Percentiles rank a stretch among this genome's conserved stretches.
Conservation (phyloP, 2,888 invertebrate species). For the Catocala fraxini region DNA sequence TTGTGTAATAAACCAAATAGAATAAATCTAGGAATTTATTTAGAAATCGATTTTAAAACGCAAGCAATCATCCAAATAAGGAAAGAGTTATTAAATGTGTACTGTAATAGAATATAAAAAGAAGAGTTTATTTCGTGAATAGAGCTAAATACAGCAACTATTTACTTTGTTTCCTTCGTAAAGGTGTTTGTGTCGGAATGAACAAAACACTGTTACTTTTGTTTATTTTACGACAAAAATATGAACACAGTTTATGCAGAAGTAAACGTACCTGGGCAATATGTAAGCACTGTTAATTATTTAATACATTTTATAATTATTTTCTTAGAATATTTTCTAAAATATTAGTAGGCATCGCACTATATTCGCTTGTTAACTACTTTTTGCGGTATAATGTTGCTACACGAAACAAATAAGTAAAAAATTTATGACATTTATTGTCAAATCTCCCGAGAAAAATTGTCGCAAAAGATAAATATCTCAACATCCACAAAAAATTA, state of each 20-base stretch:
- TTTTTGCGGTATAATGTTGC: conserved; percentile 1
- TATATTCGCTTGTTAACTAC: conserved; percentile 12
- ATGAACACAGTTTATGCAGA: background rate
- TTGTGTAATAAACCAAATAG: too few species aligned
- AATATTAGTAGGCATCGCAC: conserved; percentile 9
- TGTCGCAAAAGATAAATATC: too few species aligned
- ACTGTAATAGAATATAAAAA: too few species aligned
- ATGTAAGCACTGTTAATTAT: conserved; percentile 11
- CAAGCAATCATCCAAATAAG: too few species aligned
- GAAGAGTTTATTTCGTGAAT: too few species aligned
- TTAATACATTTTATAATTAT: conserved; percentile 20
- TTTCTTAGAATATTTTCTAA: conserved; percentile 8
- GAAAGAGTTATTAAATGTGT: too few species aligned
- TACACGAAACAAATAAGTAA: background rate
- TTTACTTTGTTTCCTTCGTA: background rate
- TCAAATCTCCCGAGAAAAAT: too few species aligned
- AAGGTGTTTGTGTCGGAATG: conserved; percentile 17
- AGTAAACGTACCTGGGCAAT: conserved; percentile 3
- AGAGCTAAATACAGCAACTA: background rate
- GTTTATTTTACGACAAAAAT: conserved; percentile 12
- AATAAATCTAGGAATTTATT: too few species aligned
- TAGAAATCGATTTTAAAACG: too few species aligned
- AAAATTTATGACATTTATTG: too few species aligned
- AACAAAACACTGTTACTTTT: conserved; percentile 38
- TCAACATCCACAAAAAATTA: too few species aligned